Base-by-base conservation (phyloP, 1,140 invertebrate species). In the Stegodyphus dumicola region DNA sequence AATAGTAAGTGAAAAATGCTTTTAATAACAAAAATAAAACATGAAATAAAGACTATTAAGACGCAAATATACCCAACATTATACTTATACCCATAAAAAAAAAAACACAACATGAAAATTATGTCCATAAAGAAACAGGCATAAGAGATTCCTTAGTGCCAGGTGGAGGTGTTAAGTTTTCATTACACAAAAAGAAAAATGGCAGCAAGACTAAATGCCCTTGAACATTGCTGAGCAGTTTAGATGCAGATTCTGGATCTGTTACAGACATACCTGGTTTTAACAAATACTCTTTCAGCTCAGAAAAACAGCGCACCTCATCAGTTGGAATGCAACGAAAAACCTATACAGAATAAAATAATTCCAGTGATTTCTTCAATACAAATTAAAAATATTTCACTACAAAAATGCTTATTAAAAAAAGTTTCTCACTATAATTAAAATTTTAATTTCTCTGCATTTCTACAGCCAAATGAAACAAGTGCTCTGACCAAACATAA, bases 191-290 rank as follows among this genome's bases (percentile, higher is more conserved):
- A 90, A 98, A 99, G 78, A 95, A 91, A 48, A 97, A 90, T 7
- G 97, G 97, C 88, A 98, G 91, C 84, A 96, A 93, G 0, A 98
- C 97, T 77, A 99, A 90, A 90, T 96, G 93, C 48, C 97, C 97
- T 93, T 95, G 89, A 87, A 98, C 94, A 88, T 94, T 93, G 76
- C 93, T 91, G 64, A 97, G 91, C 90, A 94, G 93, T 89, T 93
- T 91, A 87, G 93, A 92, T 3, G 96, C 95, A 49, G 92, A 88
- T 7, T 92, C 92, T n/a, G 93, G 93, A 89, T 98, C 85, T 0
- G 91, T 92, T 51, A 92, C 92, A 89, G 93, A 93, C 6, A 98
- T 88, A 7, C 92, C 92, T 87, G 90, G 92, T 87, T 92, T 92
- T 85, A 94, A 92, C 89, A 95, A 93, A 90, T 94, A 96, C 33